Evolutionary conservation across 2,797 vertebrate species (phyloP), one percentile per base, ranked within the genome.

Genomic region (Myotis myotis): DNA sequence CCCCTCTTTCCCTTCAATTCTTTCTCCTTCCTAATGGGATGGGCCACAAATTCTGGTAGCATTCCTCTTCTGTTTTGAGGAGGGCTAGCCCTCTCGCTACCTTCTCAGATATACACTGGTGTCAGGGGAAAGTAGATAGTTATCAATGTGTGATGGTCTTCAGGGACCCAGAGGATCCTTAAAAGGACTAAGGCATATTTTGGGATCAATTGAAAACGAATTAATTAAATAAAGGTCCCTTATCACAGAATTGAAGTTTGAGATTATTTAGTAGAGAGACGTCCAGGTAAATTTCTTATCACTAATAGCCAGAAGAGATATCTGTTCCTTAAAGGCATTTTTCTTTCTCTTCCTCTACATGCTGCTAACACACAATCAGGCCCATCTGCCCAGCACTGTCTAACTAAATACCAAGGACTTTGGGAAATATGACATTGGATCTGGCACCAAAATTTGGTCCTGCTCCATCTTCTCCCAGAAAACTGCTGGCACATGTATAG

Each of bases 211-310:
- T 86, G 86, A 88, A 97, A 96, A 89, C 44, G 79, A 87, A 93
- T 94, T 93, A 93, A 95, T 94, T 96, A 88, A 87, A 91, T 82
- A 89, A 96, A 89, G 22, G 8, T 90, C 33, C 85, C 92, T 96
- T 96, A 96, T 97, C 95, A 91, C n/a, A 66, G 53, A 62, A 88
- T 5, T 76, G 53, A 95, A 92, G n/a, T 87, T 96, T 96, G 82
- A 84, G 55, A 85, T 76, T 68, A 49, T 83, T 96, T 94, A 95
- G 84, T 86, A n/a, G 60, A 81, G 93, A 96, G 82, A 62, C 51
- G 51, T 66, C 93, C 23, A 23, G 38, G 64, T 33, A 38, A 94
- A 95, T 47, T 93, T 97, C 87, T 95, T 95, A 97, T 96, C 94
- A 53, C 79, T 53, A 30, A 68, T 49, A 89, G 85, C 76, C 81